Base-by-base conservation (phyloP, 2,888 invertebrate genomes). In the Cordilura impudica region DNA sequence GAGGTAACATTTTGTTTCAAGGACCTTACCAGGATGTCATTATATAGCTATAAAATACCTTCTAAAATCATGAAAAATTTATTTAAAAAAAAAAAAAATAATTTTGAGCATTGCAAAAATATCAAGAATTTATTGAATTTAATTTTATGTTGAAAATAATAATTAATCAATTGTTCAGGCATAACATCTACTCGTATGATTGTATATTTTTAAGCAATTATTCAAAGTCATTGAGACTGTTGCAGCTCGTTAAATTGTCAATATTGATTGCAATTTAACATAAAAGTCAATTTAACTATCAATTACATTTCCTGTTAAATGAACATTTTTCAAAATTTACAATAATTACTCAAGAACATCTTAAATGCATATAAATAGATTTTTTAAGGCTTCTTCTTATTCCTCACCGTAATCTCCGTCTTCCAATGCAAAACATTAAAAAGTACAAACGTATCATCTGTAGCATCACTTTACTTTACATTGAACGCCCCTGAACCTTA, bases 281-380 rank as follows among this genome's bases (percentile, higher is more conserved):
- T 69, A 31, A 23, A 18, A 49, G 18, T 49, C 21, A 73, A 72
- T 29, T 43, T 61, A 8, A 69, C 51, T 73, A 78, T 65, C 58
- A 69, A 47, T 72, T 69, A 54, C 69, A 78, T 45, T 78, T 78
- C 72, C 78, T 78, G 78, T n/a, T 39, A 39, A 39, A 39, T 39
- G 6, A 39, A 39, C 69, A 56, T 49, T 35, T 51, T 56, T 23
- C 7, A 63, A 70, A 39, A 39, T 39, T 39, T n/a, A 39, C 35
- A 39, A 12, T 39, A 39, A 39, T 39, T 39, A 2, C n/a, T n/a
- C 12, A n/a, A 39, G 35, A 39, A 39, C n/a, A 14, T 39, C 2
- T 39, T 39, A 2, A 39, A 39, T n/a, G n/a, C n/a, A n/a, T n/a
- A n/a, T n/a, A 2, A 39, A 39, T 39, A 1, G 12, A n/a, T 39